Conservation (phyloP, 92 coral and sea anemone species). For the Scolanthus callimorphus region DNA sequence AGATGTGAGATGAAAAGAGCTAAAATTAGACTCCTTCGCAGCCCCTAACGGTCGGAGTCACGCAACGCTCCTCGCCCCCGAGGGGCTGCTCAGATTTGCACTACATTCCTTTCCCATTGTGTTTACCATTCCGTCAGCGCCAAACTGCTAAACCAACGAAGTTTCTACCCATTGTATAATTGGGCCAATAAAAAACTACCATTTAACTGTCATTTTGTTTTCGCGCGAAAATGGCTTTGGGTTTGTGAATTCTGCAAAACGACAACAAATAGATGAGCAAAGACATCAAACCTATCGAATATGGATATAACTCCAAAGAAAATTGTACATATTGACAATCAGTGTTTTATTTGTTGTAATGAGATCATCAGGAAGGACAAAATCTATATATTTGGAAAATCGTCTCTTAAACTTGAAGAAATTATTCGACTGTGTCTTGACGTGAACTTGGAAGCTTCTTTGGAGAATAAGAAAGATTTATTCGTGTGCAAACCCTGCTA, state of each 20-base stretch:
- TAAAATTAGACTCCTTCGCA: not conserved
- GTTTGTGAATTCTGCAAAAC: not conserved
- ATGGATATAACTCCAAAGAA: not conserved
- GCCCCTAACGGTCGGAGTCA: not conserved
- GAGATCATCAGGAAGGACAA: not conserved
- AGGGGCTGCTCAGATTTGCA: not conserved
- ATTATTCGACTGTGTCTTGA: too few species aligned
- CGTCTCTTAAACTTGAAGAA: not conserved
- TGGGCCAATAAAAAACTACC: too few species aligned
- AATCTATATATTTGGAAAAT: not conserved
- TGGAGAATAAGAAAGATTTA: too few species aligned
- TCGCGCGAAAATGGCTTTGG: not conserved
- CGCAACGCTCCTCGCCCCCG: not conserved
- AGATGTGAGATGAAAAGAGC: conserved; percentile 6
- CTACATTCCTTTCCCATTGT: not conserved
- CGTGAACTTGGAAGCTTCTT: too few species aligned
- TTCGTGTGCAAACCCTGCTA: not conserved
- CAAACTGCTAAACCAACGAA: not conserved
- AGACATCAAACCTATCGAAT: not conserved
- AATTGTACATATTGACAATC: not conserved
- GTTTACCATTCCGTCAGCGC: not conserved
- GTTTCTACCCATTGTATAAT: not conserved
- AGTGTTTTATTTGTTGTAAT: not conserved
- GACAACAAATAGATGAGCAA: not conserved
- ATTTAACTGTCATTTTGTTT: not conserved